Evolutionary conservation across 2,888 invertebrate genomes (phyloP), one percentile per base, ranked within the genome.

Genomic region (Aspidapion aeneum): DNA sequence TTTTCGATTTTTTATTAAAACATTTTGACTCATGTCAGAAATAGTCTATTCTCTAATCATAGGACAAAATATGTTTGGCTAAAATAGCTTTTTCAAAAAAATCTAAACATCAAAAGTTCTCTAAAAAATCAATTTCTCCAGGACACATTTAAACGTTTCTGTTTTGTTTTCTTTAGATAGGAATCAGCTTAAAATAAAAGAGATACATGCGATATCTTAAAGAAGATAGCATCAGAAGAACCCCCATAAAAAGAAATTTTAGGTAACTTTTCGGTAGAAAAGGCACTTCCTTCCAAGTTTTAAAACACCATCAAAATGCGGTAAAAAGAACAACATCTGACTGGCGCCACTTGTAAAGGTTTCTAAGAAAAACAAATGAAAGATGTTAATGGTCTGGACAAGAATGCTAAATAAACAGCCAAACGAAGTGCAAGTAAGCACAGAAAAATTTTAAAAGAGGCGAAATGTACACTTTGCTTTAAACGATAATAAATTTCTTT

Each of bases 291-390:
- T 35, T 35, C 35, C 35, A 35, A 35, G 5, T 35, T 35, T 35
- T 35, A 35, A n/a, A 35, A 35, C 12, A 12, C 35, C 35, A 35
- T 35, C 35, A 35, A 35, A 35, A 35, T 35, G 35, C 35, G 35
- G 35, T 35, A 35, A 35, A 35, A n/a, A n/a, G n/a, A n/a, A 35
- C 35, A 12, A 35, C 35, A 35, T 35, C 35, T 35, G 60, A 65
- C 58, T 65, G 65, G 65, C 65, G 65, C 65, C 65, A 63, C 20
- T 56, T 50, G 19, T 55, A 21, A 55, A 55, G 58, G 57, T 63
- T 65, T 65, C 65, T 59, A 21, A 58, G 65, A 65, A 65, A 63
- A 63, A 63, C 59, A 63, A 63, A 63, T 58, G 54, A 52, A 18
- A 57, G 16, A 49, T 56, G 60, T 63, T 49, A 59, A 58, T 57